These are phyloP conservation scores for Pseudopodoces humilis DNA, from an alignment of 2,113 vertebrate species.

Conservation along the genomic window DNA sequence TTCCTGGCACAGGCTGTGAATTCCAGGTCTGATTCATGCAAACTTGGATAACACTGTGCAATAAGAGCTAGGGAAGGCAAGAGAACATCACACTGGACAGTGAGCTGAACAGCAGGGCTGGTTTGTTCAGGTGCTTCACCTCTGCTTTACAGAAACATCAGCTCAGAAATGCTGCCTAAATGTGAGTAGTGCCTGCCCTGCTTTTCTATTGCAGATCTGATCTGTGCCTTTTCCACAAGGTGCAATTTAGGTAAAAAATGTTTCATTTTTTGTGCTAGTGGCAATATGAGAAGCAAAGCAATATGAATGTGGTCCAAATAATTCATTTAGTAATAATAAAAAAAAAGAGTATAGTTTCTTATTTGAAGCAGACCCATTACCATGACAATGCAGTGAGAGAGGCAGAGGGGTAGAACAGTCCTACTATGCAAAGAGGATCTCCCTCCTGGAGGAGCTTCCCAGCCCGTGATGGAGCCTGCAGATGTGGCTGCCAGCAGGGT, in stretches of 20 bases:
- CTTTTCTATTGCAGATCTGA: background rate
- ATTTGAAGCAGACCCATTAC: background rate
- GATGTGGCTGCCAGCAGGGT: background rate
- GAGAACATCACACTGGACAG: background rate
- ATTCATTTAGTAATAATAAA: background rate
- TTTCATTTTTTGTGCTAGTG: background rate
- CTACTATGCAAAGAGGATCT: background rate
- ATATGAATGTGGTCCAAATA: background rate
- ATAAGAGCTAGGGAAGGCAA: background rate
- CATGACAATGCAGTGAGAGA: background rate
- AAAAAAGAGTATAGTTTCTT: background rate
- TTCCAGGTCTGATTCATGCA: slow-evolving; percentile 14
- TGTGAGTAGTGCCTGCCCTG: background rate
- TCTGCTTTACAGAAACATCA: background rate
- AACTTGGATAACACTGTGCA: background rate
- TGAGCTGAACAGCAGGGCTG: background rate
- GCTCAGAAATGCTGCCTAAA: background rate
- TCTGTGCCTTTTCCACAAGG: background rate
- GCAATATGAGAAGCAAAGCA: background rate
- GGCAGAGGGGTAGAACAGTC: background rate
- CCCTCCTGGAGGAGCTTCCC: accelerated
- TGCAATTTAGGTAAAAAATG: background rate
- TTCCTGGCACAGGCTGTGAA: background rate
- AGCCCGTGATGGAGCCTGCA: accelerated
- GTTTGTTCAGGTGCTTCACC: accelerated